Conservation (phyloP, 2,888 invertebrate genomes). For the Branchellion lobata region DNA sequence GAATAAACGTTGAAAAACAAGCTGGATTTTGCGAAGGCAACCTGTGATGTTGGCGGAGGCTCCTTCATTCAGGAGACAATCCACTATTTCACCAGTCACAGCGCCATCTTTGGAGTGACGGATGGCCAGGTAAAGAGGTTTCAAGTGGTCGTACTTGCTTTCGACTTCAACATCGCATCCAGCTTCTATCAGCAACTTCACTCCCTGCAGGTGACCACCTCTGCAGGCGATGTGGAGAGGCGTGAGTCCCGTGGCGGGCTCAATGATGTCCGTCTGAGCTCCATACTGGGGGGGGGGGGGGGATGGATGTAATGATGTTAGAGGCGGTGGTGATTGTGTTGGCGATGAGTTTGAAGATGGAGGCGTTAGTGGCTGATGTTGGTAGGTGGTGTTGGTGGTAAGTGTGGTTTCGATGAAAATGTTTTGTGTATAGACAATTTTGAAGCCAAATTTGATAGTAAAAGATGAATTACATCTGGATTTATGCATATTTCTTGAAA, state of each 20-base stretch:
- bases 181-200: conserved; percentile 47
- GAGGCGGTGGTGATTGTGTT: too few relatives aligned
- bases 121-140: conserved; percentile 52
- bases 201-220: conserved; percentile 49
- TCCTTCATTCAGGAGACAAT: conserved; percentile 49
- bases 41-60: conserved; percentile 1
- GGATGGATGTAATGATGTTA: too few relatives aligned
- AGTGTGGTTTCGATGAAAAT: too few relatives aligned
- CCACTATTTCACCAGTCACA: conserved; percentile 46
- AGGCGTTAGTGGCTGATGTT: too few relatives aligned
- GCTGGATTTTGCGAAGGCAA: neutral
- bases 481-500: too few relatives aligned
- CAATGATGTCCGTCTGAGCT: conserved; percentile 11
- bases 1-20: too few relatives aligned
- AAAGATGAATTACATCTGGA: too few relatives aligned
- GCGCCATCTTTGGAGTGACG: conserved; percentile 44
- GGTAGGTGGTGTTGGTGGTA: too few relatives aligned
- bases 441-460: too few relatives aligned
- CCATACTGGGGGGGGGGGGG: conserved; percentile 26
- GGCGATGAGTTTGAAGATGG: too few relatives aligned
- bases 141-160: conserved; percentile 50
- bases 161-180: conserved; percentile 50
- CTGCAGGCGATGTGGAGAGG: conserved; percentile 53
- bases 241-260: conserved; percentile 49
- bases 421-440: too few relatives aligned